phyloP scores from a whole-genome alignment of 2,797 vertebrate species.

The Enteromius thamalakanensis region DNA sequence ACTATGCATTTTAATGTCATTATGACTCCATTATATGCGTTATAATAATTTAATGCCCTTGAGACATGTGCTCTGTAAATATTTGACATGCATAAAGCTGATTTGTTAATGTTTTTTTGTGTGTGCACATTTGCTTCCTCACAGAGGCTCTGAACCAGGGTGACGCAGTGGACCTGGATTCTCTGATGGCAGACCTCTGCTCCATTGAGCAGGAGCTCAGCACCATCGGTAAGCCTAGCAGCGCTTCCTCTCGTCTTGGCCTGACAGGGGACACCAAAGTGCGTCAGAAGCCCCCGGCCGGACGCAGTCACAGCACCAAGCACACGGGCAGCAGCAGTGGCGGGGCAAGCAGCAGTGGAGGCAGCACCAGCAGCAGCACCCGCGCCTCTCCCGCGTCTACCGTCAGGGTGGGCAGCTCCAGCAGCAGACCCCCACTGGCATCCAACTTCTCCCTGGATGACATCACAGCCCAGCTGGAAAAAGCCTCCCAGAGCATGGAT shows the following conservation, averaged over 20 bases:
- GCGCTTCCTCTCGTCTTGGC: slow-evolving; percentile 68
- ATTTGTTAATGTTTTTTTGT: neutral
- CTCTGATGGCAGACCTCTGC: slow-evolving; percentile 96
- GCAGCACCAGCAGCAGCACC: slow-evolving; percentile 85
- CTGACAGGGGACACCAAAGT: slow-evolving; percentile 77
- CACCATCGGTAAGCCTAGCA: slow-evolving; percentile 84
- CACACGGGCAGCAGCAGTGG: slow-evolving; percentile 76
- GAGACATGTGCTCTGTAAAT: neutral
- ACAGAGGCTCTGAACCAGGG: slow-evolving; percentile 96
- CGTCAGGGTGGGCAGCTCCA: slow-evolving; percentile 70
- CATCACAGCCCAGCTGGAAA: slow-evolving; percentile 95
- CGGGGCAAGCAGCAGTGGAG: slow-evolving; percentile 77
- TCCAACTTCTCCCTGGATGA: slow-evolving; percentile 95
- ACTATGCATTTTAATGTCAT: neutral
- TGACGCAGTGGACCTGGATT: slow-evolving; percentile 93
- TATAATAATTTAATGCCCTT: neutral
- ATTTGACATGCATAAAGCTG: neutral
- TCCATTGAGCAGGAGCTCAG: slow-evolving; percentile 97
- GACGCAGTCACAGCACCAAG: slow-evolving; percentile 78
- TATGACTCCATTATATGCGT: neutral
- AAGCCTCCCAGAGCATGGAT: slow-evolving; percentile 90
- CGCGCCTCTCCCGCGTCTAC: slow-evolving; percentile 85
- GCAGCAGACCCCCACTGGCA: slow-evolving; percentile 80
- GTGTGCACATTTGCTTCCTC: slow-evolving; percentile 36
- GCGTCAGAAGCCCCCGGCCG: slow-evolving; percentile 83